A percentile compares a stretch with the other conserved stretches of the same genome.
phyloP scores from a whole-genome alignment of 1,140 invertebrate species.

The Drosophila mauritiana region DNA sequence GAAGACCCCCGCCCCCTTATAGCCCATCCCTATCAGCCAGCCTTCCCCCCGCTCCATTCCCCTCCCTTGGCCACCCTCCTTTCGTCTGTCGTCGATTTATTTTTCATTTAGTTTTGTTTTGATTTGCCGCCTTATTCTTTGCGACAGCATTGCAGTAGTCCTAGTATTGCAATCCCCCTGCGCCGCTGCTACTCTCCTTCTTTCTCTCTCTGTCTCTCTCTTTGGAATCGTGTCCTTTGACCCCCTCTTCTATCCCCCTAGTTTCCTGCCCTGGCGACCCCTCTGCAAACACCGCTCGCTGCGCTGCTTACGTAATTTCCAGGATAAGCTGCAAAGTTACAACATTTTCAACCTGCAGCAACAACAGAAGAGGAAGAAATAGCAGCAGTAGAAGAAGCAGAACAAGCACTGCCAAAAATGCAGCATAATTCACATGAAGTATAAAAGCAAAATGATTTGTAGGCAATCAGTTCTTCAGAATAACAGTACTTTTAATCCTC shows the following conservation, averaged over 20 bases:
- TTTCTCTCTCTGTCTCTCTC: not conserved
- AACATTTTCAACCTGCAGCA: constrained; percentile 70
- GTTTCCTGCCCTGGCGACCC: not conserved
- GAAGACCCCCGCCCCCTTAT: not conserved
- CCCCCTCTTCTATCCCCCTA: not conserved
- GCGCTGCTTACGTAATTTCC: constrained; percentile 79
- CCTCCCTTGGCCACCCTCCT: constrained; percentile 21
- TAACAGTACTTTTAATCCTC: not conserved
- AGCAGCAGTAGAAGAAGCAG: constrained; percentile 10
- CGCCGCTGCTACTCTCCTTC: not conserved
- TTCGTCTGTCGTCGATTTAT: constrained; percentile 76
- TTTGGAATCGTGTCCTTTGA: not conserved
- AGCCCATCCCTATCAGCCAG: not conserved
- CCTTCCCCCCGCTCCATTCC: not conserved
- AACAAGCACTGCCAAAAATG: constrained; percentile 6
- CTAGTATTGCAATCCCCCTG: constrained; percentile 54
- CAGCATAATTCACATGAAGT: not conserved
- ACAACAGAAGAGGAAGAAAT: constrained; percentile 33
- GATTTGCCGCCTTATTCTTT: constrained; percentile 83
- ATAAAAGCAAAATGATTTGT: too few species aligned
- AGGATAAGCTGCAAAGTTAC: constrained; percentile 82
- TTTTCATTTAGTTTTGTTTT: constrained; percentile 83
- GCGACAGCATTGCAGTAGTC: constrained; percentile 81
- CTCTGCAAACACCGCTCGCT: constrained; percentile 40
- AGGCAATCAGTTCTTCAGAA: too few species aligned